These are phyloP conservation scores for Okapia johnstoni DNA, from an alignment of 2,113 vertebrate genomes.

Conservation along the genomic window DNA sequence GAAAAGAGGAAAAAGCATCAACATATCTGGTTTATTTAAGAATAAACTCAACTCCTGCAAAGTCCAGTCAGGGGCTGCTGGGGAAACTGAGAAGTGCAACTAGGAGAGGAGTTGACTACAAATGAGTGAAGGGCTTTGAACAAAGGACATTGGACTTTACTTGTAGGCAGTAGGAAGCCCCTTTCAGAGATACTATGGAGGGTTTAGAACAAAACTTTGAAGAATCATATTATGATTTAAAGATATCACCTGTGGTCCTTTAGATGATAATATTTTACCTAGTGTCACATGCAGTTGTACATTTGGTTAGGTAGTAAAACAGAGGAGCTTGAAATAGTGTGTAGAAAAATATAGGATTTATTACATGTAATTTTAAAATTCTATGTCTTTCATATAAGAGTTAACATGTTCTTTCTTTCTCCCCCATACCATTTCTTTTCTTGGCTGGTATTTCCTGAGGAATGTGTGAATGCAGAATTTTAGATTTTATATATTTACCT, in stretches of 20 bases:
- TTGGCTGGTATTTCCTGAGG: neutral
- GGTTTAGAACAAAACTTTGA: neutral
- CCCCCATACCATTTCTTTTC: neutral
- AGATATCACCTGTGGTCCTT: neutral
- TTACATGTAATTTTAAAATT: neutral
- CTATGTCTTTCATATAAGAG: neutral
- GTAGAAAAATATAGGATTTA: neutral
- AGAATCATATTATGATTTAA: neutral
- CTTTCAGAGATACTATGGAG: neutral
- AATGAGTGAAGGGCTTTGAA: neutral
- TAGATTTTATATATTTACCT: neutral
- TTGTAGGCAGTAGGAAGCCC: neutral
- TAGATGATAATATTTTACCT: neutral
- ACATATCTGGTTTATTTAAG: neutral
- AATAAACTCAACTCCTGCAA: neutral
- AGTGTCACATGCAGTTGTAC: neutral
- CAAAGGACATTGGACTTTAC: neutral
- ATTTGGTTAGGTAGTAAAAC: neutral
- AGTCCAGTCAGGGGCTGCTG: neutral
- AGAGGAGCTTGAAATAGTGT: neutral
- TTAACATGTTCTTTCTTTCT: neutral
- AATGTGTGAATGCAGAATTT: neutral
- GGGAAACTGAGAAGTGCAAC: neutral
- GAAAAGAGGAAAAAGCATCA: neutral
- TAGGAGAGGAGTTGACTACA: fast-evolving